A percentile compares a stretch with the other conserved stretches of the same genome.
These are phyloP conservation scores for Salticus scenicus DNA, from an alignment of 2,888 invertebrate genomes.

Conservation along the genomic window DNA sequence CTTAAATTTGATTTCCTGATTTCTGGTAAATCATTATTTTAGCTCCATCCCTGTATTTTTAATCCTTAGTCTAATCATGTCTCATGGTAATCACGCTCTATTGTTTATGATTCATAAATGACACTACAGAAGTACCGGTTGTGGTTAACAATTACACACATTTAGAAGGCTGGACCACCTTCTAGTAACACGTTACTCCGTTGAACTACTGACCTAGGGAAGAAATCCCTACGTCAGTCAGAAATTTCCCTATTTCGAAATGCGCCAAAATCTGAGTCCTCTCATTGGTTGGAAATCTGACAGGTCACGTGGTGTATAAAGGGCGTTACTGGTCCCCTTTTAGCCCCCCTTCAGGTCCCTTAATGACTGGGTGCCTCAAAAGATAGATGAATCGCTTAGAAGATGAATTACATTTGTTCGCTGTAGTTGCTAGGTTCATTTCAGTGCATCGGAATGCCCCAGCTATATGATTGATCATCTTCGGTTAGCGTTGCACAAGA, in stretches of 20 bases:
- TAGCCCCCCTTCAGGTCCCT: slow-evolving; percentile 19
- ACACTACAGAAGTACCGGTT: slow-evolving; percentile 23
- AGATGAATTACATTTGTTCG: slow-evolving; percentile 68
- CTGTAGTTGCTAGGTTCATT: slow-evolving; percentile 66
- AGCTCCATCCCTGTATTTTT: slow-evolving; percentile 20
- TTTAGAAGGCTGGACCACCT: slow-evolving; percentile 58
- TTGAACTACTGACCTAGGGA: slow-evolving; percentile 55
- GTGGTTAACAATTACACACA: slow-evolving; percentile 47
- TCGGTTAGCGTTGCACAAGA: slow-evolving; percentile 39
- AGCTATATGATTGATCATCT: slow-evolving; percentile 55
- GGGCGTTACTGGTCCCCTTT: slow-evolving; percentile 57
- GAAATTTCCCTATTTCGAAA: slow-evolving; percentile 50
- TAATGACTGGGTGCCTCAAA: slow-evolving; percentile 67
- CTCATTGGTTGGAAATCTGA: slow-evolving; percentile 43
- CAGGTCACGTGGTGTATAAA: slow-evolving; percentile 59
- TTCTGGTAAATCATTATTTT: too few species aligned
- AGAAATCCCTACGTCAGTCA: slow-evolving; percentile 51
- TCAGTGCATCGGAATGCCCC: slow-evolving; percentile 55
- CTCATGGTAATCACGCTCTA: slow-evolving; percentile 29
- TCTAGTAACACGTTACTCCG: slow-evolving; percentile 64
- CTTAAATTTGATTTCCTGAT: too few species aligned
- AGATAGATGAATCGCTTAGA: slow-evolving; percentile 62
- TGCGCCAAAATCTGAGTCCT: slow-evolving; percentile 45
- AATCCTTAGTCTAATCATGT: slow-evolving; percentile 29
- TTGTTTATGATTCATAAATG: slow-evolving; percentile 46